Conservation (phyloP, 1,140 invertebrate species). For the Drosophila hydei region DNA sequence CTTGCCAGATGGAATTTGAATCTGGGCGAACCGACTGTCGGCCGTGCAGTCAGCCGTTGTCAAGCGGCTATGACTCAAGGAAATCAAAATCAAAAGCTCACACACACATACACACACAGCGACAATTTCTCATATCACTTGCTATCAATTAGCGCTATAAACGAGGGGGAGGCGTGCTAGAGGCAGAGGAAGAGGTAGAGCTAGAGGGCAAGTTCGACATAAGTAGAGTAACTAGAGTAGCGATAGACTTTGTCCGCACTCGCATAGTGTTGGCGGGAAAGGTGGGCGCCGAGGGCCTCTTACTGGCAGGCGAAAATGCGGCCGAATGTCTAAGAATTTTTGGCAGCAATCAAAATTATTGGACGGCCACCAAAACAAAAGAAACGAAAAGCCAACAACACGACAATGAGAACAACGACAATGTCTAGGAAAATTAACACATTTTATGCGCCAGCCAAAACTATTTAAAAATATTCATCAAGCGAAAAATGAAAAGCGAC, state of each 20-base stretch:
- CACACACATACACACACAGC: neutral
- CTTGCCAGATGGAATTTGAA: neutral
- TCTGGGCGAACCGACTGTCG: neutral
- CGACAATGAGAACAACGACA: constrained; percentile 24
- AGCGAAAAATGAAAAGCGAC: constrained; percentile 23
- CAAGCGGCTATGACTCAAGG: constrained; percentile 15
- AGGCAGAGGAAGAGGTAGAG: neutral
- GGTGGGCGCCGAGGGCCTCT: neutral
- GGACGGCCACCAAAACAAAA: constrained; percentile 45
- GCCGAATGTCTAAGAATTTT: constrained; percentile 70
- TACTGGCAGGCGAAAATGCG: constrained; percentile 48
- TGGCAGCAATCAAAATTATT: constrained; percentile 78
- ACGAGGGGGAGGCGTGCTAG: constrained; percentile 5
- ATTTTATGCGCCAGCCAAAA: constrained; percentile 63
- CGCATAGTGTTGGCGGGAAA: neutral
- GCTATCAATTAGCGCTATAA: constrained; percentile 66
- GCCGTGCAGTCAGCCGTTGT: constrained; percentile 3
- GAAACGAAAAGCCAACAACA: neutral
- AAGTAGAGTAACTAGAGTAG: constrained; percentile 3
- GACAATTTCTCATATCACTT: constrained; percentile 50
- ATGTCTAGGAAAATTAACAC: constrained; percentile 70
- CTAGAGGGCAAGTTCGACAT: neutral
- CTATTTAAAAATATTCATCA: constrained; percentile 66
- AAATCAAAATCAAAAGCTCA: constrained; percentile 14
- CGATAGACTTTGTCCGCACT: constrained; percentile 23